These are phyloP conservation scores for Micromussa lordhowensis DNA, from an alignment of 92 coral and sea anemone species.

Conservation along the genomic window DNA sequence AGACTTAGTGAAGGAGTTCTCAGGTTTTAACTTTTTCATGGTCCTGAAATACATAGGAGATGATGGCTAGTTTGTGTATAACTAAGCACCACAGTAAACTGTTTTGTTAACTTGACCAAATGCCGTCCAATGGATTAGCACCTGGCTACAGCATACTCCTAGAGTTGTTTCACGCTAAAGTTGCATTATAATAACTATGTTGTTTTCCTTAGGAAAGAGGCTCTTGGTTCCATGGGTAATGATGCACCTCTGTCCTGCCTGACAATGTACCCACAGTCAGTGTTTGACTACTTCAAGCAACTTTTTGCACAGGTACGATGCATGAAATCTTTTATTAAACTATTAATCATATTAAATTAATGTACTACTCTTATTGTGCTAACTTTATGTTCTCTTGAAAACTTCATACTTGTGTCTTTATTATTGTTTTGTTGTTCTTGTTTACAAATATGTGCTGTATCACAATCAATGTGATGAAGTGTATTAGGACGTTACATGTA, in stretches of 20 bases:
- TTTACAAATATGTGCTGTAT: neutral
- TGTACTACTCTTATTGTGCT: neutral
- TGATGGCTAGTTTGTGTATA: no score
- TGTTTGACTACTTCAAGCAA: conserved; percentile 96
- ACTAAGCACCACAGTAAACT: no score
- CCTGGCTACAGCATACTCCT: neutral
- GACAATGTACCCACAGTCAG: conserved; percentile 87
- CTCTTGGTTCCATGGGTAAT: conserved; percentile 98
- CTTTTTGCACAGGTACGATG: conserved; percentile 92
- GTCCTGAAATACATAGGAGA: no score
- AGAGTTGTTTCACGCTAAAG: neutral
- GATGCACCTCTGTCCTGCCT: conserved; percentile 97
- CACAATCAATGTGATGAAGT: neutral
- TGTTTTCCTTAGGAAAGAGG: conserved; percentile 79
- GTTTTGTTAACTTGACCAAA: no score
- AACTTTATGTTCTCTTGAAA: neutral
- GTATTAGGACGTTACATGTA: no score
- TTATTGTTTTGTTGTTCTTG: neutral
- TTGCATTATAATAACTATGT: neutral
- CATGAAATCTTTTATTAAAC: no score
- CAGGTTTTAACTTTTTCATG: no score
- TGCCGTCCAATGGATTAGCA: no score
- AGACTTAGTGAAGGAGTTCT: no score
- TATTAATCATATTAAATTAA: neutral
- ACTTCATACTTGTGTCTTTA: neutral